phyloP scores from a whole-genome alignment of 1,140 invertebrate species.

The Lepidurus couesii region DNA sequence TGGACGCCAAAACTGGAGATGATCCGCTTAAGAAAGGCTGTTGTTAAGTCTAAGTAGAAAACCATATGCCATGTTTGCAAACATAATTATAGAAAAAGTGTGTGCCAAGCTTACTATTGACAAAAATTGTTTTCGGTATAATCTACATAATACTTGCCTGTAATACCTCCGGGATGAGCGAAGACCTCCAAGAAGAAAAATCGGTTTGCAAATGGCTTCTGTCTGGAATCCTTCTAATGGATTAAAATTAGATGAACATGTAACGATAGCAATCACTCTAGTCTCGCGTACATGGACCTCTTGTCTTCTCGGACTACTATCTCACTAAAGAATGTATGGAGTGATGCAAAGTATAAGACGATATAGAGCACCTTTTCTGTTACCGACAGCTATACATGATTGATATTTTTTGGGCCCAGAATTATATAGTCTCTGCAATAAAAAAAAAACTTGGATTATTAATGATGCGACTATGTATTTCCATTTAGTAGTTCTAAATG shows the following conservation, averaged over 20 bases:
- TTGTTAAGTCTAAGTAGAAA: constrained; percentile 17
- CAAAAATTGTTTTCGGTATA: neutral
- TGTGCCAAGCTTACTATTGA: constrained; percentile 2
- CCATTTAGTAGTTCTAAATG: neutral
- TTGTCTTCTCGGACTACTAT: neutral
- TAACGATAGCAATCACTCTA: neutral
- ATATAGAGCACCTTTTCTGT: neutral
- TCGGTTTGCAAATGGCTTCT: neutral
- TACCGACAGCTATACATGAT: neutral
- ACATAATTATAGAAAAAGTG: neutral
- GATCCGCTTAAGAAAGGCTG: constrained; percentile 23
- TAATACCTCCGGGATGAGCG: neutral
- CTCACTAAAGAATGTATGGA: constrained; percentile 10
- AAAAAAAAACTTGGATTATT: neutral
- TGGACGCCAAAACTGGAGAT: constrained; percentile 27
- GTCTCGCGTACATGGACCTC: neutral
- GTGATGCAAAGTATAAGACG: neutral
- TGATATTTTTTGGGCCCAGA: constrained; percentile 7
- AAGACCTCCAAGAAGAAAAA: neutral
- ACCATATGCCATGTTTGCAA: neutral
- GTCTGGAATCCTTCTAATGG: neutral
- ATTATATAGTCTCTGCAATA: constrained; percentile 12
- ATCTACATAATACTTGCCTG: neutral
- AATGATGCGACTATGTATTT: neutral
- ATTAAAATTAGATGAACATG: neutral